Percentiles rank a stretch among this genome's conserved stretches.
These are phyloP conservation scores for Mixornis gularis DNA, from an alignment of 2,113 vertebrate species.

Conservation along the genomic window DNA sequence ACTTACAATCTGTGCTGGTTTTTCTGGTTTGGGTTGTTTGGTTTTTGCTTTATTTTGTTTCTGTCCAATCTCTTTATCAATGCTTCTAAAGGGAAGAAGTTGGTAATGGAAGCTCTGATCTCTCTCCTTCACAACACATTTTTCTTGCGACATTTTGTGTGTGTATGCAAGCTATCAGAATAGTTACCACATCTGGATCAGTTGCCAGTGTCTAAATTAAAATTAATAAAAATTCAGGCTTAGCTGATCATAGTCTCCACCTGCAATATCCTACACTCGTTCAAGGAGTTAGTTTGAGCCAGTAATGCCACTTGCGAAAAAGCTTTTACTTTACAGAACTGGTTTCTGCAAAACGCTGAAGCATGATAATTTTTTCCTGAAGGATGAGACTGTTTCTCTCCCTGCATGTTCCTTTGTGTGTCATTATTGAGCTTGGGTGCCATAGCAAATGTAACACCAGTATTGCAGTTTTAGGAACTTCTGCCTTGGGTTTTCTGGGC, in stretches of 20 bases:
- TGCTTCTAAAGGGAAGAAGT: neutral
- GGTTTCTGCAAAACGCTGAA: neutral
- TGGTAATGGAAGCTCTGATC: neutral
- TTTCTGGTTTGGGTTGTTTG: neutral
- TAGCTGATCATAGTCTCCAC: neutral
- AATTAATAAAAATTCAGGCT: neutral
- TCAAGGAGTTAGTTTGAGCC: neutral
- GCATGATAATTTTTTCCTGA: neutral
- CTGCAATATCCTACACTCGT: neutral
- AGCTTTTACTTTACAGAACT: neutral
- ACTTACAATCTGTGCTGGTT: neutral
- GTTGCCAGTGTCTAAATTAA: neutral
- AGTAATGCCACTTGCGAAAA: neutral
- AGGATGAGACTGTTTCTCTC: neutral
- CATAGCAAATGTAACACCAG: neutral
- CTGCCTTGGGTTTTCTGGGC: neutral
- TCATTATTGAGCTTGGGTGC: neutral
- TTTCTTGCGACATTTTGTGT: neutral
- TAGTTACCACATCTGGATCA: neutral
- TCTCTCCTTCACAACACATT: fast-evolving
- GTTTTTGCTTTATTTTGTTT: neutral
- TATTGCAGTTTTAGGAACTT: neutral
- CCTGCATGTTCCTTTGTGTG: neutral
- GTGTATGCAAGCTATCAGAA: neutral
- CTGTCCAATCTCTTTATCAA: neutral